Conservation (phyloP, 2,113 vertebrate species). For the Paramormyrops kingsleyae region DNA sequence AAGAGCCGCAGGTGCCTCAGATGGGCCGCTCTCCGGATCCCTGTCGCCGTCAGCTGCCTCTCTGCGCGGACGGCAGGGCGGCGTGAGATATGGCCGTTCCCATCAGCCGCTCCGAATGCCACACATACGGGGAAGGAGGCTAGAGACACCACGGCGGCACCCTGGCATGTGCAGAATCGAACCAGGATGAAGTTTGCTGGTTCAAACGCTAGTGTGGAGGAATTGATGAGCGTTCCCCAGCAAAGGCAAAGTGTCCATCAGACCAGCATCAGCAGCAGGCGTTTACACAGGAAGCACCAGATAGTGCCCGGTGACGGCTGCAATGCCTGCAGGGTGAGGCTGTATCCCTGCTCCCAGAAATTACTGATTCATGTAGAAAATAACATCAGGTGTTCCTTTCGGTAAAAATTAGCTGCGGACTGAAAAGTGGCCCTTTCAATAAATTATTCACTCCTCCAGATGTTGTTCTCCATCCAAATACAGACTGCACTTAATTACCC, state of each 20-base stretch:
- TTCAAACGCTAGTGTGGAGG: background rate
- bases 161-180: background rate
- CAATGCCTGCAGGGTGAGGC: background rate
- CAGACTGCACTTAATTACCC: background rate
- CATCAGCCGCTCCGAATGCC: background rate
- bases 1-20: background rate
- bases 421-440: background rate
- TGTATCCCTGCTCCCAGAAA: background rate
- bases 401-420: background rate
- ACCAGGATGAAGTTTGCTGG: background rate
- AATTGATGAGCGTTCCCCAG: background rate
- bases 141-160: background rate
- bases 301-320: background rate
- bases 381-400: background rate
- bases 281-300: background rate
- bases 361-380: background rate
- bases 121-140: background rate
- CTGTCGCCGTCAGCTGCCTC: background rate
- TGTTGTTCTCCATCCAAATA: background rate
- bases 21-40: background rate
- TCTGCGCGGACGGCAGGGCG: background rate
- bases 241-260: background rate
- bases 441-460: constrained; percentile 3
- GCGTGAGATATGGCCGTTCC: background rate
- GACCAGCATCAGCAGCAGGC: background rate